phyloP scores from a whole-genome alignment of 2,797 vertebrate genomes.

The Acanthornis magna region DNA sequence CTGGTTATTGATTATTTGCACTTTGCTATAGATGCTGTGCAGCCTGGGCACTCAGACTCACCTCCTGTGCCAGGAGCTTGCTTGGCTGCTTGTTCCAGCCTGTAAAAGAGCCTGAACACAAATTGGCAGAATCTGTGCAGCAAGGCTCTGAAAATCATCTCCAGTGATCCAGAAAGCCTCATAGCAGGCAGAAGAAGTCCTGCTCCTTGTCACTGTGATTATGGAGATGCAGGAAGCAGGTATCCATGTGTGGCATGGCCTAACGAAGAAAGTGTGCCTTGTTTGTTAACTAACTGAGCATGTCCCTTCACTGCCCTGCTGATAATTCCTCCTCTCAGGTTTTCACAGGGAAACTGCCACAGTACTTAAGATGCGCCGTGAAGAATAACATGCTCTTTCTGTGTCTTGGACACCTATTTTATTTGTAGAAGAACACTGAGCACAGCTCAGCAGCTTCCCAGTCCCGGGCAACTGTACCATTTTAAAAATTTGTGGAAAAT shows the following conservation, averaged over 20 bases:
- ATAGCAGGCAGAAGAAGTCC: not conserved
- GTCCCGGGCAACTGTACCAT: not conserved
- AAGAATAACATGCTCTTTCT: not conserved
- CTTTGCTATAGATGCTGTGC: not conserved
- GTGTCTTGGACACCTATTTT: not conserved
- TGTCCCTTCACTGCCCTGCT: not conserved
- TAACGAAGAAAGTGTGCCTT: not conserved
- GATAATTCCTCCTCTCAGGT: not conserved
- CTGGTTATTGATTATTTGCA: not conserved
- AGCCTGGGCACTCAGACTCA: fast-evolving
- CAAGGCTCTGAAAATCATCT: not conserved
- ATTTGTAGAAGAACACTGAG: not conserved
- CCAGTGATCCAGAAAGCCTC: slow-evolving; percentile 34
- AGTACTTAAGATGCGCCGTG: not conserved
- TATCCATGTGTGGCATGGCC: not conserved
- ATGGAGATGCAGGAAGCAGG: slow-evolving; percentile 13
- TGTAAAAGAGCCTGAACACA: not conserved
- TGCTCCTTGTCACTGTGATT: slow-evolving; percentile 20
- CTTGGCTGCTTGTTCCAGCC: not conserved
- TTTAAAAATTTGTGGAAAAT: not conserved
- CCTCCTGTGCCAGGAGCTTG: not conserved
- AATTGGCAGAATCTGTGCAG: not conserved
- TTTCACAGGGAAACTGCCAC: not conserved
- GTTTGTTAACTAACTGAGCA: slow-evolving; percentile 13
- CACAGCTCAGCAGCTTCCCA: not conserved